These are phyloP conservation scores for Scleropages formosus DNA, from an alignment of 2,797 vertebrate genomes.

Conservation along the genomic window DNA sequence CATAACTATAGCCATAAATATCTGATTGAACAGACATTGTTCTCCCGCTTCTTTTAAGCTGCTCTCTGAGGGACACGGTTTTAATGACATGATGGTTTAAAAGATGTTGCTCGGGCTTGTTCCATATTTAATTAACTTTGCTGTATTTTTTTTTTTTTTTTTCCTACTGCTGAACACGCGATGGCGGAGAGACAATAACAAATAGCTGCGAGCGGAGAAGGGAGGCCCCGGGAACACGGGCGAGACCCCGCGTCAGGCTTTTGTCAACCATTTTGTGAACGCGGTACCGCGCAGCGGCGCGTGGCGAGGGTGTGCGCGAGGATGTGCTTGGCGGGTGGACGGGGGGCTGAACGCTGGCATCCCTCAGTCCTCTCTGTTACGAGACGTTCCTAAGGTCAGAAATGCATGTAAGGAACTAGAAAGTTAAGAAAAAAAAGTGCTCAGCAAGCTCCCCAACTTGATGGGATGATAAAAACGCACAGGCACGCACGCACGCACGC, in stretches of 20 bases:
- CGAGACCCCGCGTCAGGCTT: constrained; percentile 73
- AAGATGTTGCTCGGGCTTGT: constrained; percentile 87
- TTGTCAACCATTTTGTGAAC: constrained; percentile 47
- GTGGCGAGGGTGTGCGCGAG: too few relatives aligned
- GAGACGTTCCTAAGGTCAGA: constrained; percentile 40
- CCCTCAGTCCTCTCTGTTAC: constrained; percentile 52
- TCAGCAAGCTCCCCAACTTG: constrained; percentile 30
- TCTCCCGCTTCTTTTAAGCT: constrained; percentile 80
- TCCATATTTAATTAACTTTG: constrained; percentile 99
- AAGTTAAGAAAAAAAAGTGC: constrained; percentile 43
- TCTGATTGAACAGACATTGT: constrained; percentile 85
- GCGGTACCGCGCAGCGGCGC: constrained; percentile 44
- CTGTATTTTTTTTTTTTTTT: too few relatives aligned
- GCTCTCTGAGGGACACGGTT: constrained; percentile 75
- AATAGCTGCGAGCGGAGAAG: constrained; percentile 69
- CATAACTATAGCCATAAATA: constrained; percentile 83
- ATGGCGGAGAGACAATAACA: constrained; percentile 78
- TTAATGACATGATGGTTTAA: constrained; percentile 87
- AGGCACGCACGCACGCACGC: not conserved
- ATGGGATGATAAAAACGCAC: constrained; percentile 29
- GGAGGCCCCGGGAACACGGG: constrained; percentile 65
- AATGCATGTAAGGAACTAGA: constrained; percentile 50
- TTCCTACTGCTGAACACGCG: constrained; percentile 60
- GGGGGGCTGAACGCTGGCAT: constrained; percentile 49
- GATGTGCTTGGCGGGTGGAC: constrained; percentile 25